phyloP scores from a whole-genome alignment of 1,140 invertebrate species.

The Lepidurus apus region DNA sequence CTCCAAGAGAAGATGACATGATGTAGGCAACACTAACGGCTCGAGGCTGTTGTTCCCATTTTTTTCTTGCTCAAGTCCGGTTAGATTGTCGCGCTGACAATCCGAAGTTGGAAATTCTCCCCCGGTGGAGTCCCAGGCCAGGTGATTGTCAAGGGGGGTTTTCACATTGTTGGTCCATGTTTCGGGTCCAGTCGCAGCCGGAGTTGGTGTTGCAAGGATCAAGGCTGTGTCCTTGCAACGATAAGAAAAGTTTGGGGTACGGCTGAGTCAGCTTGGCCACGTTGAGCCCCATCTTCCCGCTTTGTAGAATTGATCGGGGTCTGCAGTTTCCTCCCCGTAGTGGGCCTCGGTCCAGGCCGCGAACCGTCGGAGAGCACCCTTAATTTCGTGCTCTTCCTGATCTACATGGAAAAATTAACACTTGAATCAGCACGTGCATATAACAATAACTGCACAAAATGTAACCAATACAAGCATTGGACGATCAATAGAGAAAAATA shows the following conservation, averaged over 20 bases:
- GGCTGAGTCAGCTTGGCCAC: slow-evolving; percentile 34
- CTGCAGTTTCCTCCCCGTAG: slow-evolving; percentile 16
- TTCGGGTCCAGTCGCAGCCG: slow-evolving; percentile 23
- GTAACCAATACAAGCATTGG: too few relatives aligned
- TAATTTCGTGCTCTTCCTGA: slow-evolving; percentile 13
- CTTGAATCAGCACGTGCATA: too few relatives aligned
- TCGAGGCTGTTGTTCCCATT: neutral
- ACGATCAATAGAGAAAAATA: too few relatives aligned
- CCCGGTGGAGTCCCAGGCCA: neutral
- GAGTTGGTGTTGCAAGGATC: slow-evolving; percentile 20
- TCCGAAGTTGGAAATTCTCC: neutral
- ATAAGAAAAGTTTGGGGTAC: neutral
- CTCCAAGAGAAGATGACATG: neutral
- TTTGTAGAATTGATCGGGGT: slow-evolving; percentile 18
- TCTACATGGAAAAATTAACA: neutral
- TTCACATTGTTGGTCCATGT: slow-evolving; percentile 16
- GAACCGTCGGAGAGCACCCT: slow-evolving; percentile 17
- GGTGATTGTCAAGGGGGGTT: neutral
- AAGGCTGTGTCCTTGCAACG: neutral
- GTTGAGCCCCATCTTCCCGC: slow-evolving; percentile 28
- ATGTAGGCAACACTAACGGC: neutral
- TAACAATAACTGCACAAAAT: too few relatives aligned
- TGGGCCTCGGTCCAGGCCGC: slow-evolving; percentile 19
- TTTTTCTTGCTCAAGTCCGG: neutral
- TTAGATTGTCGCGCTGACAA: neutral